phyloP scores from a whole-genome alignment of 2,797 vertebrate genomes.

The Nothura maculosa region DNA sequence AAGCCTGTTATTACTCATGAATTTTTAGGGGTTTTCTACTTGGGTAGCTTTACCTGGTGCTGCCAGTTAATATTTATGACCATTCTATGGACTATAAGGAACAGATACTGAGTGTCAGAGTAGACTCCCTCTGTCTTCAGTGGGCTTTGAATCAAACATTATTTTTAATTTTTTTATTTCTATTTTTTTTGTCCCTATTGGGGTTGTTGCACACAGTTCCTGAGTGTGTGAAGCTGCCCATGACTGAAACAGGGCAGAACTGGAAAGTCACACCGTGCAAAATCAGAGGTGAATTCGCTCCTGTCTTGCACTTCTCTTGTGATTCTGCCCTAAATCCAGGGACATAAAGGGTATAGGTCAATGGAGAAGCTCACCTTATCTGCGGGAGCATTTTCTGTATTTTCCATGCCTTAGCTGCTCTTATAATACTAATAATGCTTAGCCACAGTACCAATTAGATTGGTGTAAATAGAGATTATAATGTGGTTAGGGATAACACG shows the following conservation, averaged over 20 bases:
- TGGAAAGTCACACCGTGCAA: background rate
- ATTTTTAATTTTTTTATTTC: background rate
- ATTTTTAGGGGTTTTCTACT: background rate
- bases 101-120: background rate
- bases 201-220: background rate
- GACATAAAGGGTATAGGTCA: background rate
- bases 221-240: background rate
- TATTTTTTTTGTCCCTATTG: background rate
- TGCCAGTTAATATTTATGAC: background rate
- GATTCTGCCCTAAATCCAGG: background rate
- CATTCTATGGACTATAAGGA: background rate
- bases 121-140: background rate
- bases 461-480: constrained; percentile 66
- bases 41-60: background rate
- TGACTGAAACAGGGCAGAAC: background rate
- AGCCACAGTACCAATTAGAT: constrained; percentile 29
- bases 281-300: background rate
- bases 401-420: constrained; percentile 2
- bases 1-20: background rate
- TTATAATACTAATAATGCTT: constrained; percentile 34
- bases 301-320: background rate
- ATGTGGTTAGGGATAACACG: constrained; percentile 59
- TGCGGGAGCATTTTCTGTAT: constrained; percentile 3
- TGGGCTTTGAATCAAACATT: background rate
- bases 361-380: background rate